Percentiles rank a stretch among this genome's conserved stretches.
Conservation (phyloP, 2,797 vertebrate genomes). For the Coregonus sp. region DNA sequence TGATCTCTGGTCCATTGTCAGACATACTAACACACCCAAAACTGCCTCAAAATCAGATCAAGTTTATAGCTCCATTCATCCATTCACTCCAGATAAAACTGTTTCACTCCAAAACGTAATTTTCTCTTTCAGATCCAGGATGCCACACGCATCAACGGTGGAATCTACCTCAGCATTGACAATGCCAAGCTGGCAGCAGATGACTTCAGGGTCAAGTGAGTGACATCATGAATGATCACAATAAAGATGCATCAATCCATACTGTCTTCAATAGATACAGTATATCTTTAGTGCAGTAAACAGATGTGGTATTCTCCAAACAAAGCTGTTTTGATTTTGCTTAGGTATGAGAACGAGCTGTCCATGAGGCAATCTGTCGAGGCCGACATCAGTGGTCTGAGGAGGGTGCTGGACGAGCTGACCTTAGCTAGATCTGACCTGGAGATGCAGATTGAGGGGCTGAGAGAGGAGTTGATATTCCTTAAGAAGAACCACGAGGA, state of each 20-base stretch:
- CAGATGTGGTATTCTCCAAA: too few species aligned
- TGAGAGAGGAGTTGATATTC: slow-evolving; percentile 84
- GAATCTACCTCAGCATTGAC: slow-evolving; percentile 78
- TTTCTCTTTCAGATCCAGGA: slow-evolving; percentile 71
- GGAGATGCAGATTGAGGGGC: slow-evolving; percentile 84
- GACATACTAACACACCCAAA: neutral
- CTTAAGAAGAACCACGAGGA: slow-evolving; percentile 88
- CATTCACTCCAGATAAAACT: neutral
- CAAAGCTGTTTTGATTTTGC: neutral
- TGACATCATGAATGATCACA: slow-evolving; percentile 5
- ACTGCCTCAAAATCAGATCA: neutral
- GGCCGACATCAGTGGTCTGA: slow-evolving; percentile 80
- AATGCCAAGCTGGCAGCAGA: slow-evolving; percentile 83
- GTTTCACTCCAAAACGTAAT: neutral
- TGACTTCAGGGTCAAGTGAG: slow-evolving; percentile 86
- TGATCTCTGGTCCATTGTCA: neutral
- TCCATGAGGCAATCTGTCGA: slow-evolving; percentile 77
- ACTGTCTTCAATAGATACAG: neutral
- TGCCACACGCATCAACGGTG: slow-evolving; percentile 68
- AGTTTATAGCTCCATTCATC: neutral
- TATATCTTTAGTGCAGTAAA: too few species aligned
- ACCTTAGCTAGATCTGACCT: slow-evolving; percentile 64
- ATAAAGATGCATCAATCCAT: neutral
- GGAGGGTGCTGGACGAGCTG: too few species aligned
- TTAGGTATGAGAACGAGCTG: slow-evolving; percentile 61